phyloP scores from a whole-genome alignment of 1,140 invertebrate genomes.

The Glossosoma conforme region DNA sequence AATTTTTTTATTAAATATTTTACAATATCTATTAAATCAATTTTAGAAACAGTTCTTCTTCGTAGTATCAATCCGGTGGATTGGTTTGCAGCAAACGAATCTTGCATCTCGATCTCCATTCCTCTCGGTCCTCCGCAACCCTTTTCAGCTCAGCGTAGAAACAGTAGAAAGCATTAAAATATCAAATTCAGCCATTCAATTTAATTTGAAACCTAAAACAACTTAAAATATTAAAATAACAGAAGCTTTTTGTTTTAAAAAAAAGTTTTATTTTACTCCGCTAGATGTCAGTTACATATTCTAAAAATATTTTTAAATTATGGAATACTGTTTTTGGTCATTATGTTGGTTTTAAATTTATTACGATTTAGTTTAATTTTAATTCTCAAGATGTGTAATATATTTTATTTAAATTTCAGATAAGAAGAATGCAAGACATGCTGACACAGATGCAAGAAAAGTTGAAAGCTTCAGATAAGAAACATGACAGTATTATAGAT shows the following conservation, averaged over 20 bases:
- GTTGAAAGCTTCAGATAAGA: constrained; percentile 75
- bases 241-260: no score
- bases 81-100: no score
- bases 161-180: no score
- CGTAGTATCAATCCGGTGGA: no score
- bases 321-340: constrained; percentile 2
- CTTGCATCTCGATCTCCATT: no score
- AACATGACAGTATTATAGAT: constrained; percentile 77
- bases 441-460: constrained; percentile 95
- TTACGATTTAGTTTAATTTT: neutral
- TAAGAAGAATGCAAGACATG: constrained; percentile 94
- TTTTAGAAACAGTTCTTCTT: neutral
- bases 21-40: neutral
- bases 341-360: constrained; percentile 1
- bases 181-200: no score
- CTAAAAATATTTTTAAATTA: neutral
- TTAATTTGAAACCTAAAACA: no score
- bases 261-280: no score
- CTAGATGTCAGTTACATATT: neutral
- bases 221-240: no score
- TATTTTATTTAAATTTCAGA: constrained; percentile 53
- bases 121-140: no score
- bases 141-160: no score
- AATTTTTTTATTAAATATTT: constrained; percentile 4
- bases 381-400: neutral